Evolutionary conservation across 2,888 invertebrate species (phyloP), one percentile per base, ranked within the genome.

Genomic region (Smittia aterrima): DNA sequence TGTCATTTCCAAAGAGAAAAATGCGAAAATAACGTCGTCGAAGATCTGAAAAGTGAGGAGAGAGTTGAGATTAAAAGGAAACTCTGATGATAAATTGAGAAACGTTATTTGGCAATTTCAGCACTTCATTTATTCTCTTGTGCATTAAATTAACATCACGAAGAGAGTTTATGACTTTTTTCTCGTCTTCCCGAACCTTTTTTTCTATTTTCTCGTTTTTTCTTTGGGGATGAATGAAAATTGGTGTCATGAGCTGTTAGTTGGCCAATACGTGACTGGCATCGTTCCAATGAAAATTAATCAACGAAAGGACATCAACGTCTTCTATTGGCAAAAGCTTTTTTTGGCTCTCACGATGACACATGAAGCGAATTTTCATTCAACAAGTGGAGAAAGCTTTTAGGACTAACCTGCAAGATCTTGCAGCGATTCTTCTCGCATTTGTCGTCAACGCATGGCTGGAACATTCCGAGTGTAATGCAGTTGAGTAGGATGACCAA

Each of bases 381-480:
- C 66, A 66, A 66, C 66, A 66, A 66, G 66, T 66, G 18, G 32
- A 32, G 32, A 47, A 47, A 47, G 53, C n/a, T 47, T n/a, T 38
- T n/a, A 68, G 53, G 75, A 81, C 85, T 86, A 83, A 95, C 95
- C 91, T 95, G 93, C 81, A 95, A 85, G 83, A 95, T 93, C 85
- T 92, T 91, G 85, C 95, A 95, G 80, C 95, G 88, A 84, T 92
- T 93, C 78, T 92, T 91, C 76, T 89, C 85, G 83, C 99, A 99
- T 79, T 90, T 87, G 80, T 95, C 94, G 83, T 96, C 98, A 79
- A 94, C 92, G 84, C 99, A 99, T 24, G 99, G 99, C 85, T 98
- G 95, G 85, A 98, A 99, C 98, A 99, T 98, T 76, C 99, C 99
- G 80, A 99, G 87, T 13, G 99, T 99, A 78, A 99, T 88, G 86